Evolutionary conservation across 1,140 invertebrate species (phyloP), one percentile per base, ranked within the genome.

Genomic region (Pissodes strobi): DNA sequence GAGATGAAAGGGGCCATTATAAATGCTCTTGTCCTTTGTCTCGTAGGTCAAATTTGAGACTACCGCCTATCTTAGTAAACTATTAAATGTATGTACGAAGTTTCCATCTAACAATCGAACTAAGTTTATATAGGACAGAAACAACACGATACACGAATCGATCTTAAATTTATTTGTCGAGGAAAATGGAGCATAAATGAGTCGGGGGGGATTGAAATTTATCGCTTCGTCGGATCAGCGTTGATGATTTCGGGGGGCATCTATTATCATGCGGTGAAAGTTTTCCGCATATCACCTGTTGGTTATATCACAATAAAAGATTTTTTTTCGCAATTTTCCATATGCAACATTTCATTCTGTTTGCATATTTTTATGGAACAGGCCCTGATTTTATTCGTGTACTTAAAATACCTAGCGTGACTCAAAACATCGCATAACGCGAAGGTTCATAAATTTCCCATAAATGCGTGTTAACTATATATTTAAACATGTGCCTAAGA

Each of bases 391-490:
- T 46, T 19, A 46, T 21, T 18, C 43, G 43, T 46, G 43, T 46
- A 5, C 9, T 21, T 46, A 46, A 46, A 46, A 22, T 46, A 5
- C 17, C 8, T 51, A 10, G 22, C 49, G 49, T 52, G 49, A 52
- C 49, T 52, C 1, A 10, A 52, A 34, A 15, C 49, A 52, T 27
- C 27, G 18, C 27, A 10, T 15, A 34, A 34, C 49, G 27, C 25
- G 21, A 52, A 34, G 23, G 27, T 30, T 30, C 49, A 52, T 52
- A 52, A 52, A 52, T 52, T 48, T 52, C 13, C 27, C 49, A 52
- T 52, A 52, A n/a, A 52, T 52, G 49, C 49, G 49, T 52, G 49
- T 52, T 52, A 52, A 52, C 49, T 27, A 30, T 52, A 27, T 52
- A 52, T 52, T 52, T 52, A 52, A 52, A 52, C 49, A 30, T 30